Evolutionary conservation across 1,140 invertebrate genomes (phyloP).

Genomic region (Dendroctonus valens): DNA sequence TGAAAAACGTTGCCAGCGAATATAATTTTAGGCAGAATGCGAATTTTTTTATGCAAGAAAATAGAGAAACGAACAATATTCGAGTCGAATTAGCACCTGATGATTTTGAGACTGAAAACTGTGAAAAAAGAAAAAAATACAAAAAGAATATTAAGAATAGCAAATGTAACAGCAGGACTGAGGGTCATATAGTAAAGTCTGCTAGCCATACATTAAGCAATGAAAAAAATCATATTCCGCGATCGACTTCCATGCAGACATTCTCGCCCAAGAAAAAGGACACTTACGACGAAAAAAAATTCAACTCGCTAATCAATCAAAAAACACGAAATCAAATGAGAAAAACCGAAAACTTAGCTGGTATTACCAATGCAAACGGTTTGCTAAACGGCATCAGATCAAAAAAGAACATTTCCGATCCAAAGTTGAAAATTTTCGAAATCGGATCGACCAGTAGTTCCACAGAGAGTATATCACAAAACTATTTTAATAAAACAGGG

Average conservation of each 20-base stretch:
- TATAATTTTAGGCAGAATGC: slow-evolving; percentile 40
- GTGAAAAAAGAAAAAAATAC: slow-evolving; percentile 14
- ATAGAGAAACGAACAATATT: background rate
- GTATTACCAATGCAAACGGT: slow-evolving; percentile 5
- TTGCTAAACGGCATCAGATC: slow-evolving; percentile 9
- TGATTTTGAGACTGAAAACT: slow-evolving; percentile 10
- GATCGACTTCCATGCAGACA: slow-evolving; percentile 40
- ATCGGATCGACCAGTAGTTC: slow-evolving; percentile 40
- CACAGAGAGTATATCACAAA: slow-evolving; percentile 31
- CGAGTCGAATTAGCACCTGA: background rate
- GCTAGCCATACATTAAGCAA: slow-evolving; percentile 32
- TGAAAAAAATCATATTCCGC: slow-evolving; percentile 27
- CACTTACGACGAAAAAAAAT: slow-evolving; percentile 30
- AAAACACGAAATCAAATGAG: slow-evolving; percentile 30
- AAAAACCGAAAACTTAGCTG: slow-evolving; percentile 17
- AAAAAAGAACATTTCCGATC: slow-evolving; percentile 8
- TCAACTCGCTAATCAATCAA: slow-evolving; percentile 36
- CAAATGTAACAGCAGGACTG: slow-evolving; percentile 25
- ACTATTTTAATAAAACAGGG: slow-evolving; percentile 31
- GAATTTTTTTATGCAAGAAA: slow-evolving; percentile 25
- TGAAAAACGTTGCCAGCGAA: slow-evolving; percentile 46
- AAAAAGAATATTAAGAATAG: slow-evolving; percentile 33
- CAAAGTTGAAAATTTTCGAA: slow-evolving; percentile 36
- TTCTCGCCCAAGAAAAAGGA: slow-evolving; percentile 36
- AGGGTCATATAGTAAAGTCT: slow-evolving; percentile 35